These are phyloP conservation scores for Pteronura brasiliensis DNA, from an alignment of 2,113 vertebrate species.

Conservation along the genomic window DNA sequence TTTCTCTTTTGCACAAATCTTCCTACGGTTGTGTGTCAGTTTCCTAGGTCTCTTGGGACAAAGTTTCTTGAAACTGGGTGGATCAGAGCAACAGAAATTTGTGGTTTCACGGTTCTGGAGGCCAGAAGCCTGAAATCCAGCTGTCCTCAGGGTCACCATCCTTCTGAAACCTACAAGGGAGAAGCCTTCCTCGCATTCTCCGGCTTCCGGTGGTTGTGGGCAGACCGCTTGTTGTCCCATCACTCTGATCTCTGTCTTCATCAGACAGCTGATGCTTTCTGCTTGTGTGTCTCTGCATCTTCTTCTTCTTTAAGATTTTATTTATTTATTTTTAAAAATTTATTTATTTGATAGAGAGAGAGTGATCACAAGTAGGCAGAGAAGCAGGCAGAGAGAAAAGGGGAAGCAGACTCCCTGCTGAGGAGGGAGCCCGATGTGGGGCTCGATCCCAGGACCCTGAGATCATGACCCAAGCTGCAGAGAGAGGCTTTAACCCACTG, in stretches of 20 bases:
- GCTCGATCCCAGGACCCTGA: no score
- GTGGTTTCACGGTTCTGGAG: background rate
- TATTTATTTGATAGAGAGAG: no score
- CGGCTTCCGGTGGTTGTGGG: background rate
- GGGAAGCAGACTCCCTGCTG: no score
- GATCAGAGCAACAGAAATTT: background rate
- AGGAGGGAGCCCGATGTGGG: no score
- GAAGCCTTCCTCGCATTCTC: accelerated
- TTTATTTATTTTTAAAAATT: background rate
- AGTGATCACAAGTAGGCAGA: no score
- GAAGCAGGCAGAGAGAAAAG: no score
- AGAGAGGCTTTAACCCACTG: no score
- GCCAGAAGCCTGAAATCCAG: background rate
- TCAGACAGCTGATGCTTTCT: background rate
- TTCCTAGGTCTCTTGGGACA: background rate
- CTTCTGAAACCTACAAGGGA: background rate
- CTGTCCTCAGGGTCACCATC: accelerated
- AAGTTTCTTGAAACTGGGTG: background rate
- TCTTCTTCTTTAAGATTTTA: background rate
- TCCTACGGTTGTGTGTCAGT: accelerated
- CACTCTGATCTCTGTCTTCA: background rate
- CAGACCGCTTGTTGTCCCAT: no score
- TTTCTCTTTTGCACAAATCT: background rate
- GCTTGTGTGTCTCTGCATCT: background rate
- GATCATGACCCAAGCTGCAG: no score